Percentiles rank a stretch among this genome's conserved stretches.
These are phyloP conservation scores for Gulo gulo DNA, from an alignment of 2,113 vertebrate genomes.

Conservation along the genomic window DNA sequence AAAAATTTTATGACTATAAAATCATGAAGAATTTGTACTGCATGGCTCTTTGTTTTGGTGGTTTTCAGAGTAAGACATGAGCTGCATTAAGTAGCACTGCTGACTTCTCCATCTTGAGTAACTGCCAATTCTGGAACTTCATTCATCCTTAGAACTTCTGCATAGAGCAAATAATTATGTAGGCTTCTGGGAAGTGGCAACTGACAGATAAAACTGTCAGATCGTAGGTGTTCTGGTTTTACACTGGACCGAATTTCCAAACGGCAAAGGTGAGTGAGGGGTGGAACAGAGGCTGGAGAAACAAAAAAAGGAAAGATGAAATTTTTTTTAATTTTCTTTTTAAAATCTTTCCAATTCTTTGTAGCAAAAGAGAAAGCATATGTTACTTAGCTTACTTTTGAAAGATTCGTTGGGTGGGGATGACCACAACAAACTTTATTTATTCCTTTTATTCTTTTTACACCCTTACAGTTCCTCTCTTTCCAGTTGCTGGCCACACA, in stretches of 20 bases:
- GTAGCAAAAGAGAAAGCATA: neutral
- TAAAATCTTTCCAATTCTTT: neutral
- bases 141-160: slow-evolving; percentile 77
- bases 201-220: slow-evolving; percentile 72
- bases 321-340: neutral
- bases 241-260: slow-evolving; percentile 83
- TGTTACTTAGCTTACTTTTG: neutral
- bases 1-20: slow-evolving; percentile 34
- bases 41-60: neutral
- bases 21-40: neutral
- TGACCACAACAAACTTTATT: neutral
- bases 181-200: slow-evolving; percentile 83
- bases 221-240: slow-evolving; percentile 68
- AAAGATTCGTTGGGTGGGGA: neutral
- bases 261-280: slow-evolving; percentile 85
- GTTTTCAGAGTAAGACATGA: neutral
- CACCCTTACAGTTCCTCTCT: neutral
- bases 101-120: slow-evolving; percentile 48
- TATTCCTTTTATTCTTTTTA: neutral
- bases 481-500: neutral
- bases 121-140: slow-evolving; percentile 38
- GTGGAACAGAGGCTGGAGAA: slow-evolving; percentile 80
- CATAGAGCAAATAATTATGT: slow-evolving; percentile 85
- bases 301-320: neutral
- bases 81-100: neutral